Percentiles rank a stretch among this genome's conserved stretches.
phyloP scores from a whole-genome alignment of 2,113 vertebrate species.

The Helogale parvula region DNA sequence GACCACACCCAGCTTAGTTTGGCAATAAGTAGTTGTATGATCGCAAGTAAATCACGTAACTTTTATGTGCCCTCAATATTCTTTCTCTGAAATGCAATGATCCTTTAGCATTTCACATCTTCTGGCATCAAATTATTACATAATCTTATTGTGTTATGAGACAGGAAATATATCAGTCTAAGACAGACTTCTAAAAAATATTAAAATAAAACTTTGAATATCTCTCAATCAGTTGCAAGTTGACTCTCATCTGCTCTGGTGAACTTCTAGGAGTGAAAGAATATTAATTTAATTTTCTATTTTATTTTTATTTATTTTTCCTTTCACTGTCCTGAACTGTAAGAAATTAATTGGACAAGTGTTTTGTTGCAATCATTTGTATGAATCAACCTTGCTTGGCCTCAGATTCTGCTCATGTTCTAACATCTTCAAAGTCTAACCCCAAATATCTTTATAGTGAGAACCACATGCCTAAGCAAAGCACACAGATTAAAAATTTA shows the following conservation, averaged over 20 bases:
- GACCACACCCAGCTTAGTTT: neutral
- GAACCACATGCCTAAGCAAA: slow-evolving; percentile 1
- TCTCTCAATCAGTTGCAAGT: neutral
- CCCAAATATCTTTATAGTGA: slow-evolving; percentile 35
- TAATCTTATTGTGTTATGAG: neutral
- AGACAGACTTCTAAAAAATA: neutral
- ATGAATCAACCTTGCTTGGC: neutral
- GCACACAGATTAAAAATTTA: neutral
- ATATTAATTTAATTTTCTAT: slow-evolving; percentile 7
- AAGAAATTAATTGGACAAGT: neutral
- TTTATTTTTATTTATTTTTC: slow-evolving; percentile 22
- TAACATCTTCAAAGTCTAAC: slow-evolving; percentile 44
- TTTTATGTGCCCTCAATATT: neutral
- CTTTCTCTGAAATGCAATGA: neutral
- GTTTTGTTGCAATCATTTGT: neutral
- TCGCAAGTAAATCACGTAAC: slow-evolving; percentile 2
- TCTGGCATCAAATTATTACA: neutral
- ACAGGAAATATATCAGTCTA: neutral
- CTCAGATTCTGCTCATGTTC: slow-evolving; percentile 4
- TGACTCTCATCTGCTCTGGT: neutral
- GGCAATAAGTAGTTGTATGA: neutral
- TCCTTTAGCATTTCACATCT: neutral
- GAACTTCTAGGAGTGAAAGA: neutral
- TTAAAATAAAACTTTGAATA: slow-evolving; percentile 27
- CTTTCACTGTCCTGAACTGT: neutral